phyloP scores from a whole-genome alignment of 92 coral and sea anemone species.

The Epizoanthus fatuus region DNA sequence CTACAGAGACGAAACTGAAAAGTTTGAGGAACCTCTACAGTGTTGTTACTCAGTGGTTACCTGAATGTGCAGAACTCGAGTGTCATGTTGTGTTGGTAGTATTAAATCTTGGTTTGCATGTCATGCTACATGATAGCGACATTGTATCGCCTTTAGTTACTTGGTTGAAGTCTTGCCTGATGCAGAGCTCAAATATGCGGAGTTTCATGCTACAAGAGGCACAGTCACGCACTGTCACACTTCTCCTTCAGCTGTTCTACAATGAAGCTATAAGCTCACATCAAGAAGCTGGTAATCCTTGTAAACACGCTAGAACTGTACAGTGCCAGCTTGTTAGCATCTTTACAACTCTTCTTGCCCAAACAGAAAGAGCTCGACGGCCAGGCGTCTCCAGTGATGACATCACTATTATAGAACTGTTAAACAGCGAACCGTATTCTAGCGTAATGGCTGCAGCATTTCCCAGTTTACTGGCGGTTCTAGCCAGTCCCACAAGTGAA shows the following conservation, averaged over 20 bases:
- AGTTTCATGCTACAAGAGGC: not conserved
- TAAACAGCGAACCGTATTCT: constrained; percentile 22
- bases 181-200: constrained; percentile 20
- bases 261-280: not conserved
- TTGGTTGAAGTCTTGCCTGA: constrained; percentile 18
- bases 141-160: not conserved
- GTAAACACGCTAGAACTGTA: not conserved
- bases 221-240: constrained; percentile 11
- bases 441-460: not conserved
- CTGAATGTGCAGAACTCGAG: not conserved
- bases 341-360: constrained; percentile 29
- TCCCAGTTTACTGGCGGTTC: not conserved
- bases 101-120: constrained; percentile 12
- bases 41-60: constrained; percentile 15
- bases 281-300: not conserved
- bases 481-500: constrained; percentile 21
- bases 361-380: constrained; percentile 4
- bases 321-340: not conserved
- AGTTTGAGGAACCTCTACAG: constrained; percentile 24
- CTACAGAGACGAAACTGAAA: not conserved
- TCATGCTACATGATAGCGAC: not conserved
- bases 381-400: constrained; percentile 6
- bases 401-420: not conserved
- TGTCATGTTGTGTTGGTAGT: constrained; percentile 3
- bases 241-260: constrained; percentile 26